phyloP scores from a whole-genome alignment of 2,113 vertebrate genomes.

The Notothenia coriiceps region DNA sequence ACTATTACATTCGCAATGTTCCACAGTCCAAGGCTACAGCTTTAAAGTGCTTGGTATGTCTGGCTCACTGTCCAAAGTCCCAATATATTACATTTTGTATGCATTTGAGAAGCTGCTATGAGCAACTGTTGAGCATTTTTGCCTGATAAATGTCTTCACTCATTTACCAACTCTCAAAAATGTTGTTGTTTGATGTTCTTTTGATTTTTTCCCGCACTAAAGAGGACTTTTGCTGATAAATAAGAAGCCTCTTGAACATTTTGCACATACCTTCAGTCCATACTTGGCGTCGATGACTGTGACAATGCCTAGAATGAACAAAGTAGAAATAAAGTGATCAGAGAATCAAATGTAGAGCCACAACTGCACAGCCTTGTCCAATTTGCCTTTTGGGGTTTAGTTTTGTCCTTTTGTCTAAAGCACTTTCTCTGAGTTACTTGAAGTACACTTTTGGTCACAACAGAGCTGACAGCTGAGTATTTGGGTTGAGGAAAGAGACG shows the following conservation, averaged over 20 bases:
- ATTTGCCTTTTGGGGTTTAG: conserved; percentile 55
- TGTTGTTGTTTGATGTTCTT: neutral
- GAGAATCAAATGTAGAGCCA: neutral
- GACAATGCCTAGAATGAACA: conserved; percentile 87
- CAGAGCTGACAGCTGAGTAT: conserved; percentile 67
- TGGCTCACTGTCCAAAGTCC: neutral
- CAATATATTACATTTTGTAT: neutral
- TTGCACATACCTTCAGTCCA: conserved; percentile 88
- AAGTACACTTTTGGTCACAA: conserved; percentile 57
- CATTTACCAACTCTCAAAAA: neutral
- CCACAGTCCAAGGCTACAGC: neutral
- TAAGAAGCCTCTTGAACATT: neutral
- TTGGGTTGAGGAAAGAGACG: conserved; percentile 10
- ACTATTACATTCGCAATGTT: neutral
- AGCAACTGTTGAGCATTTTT: neutral
- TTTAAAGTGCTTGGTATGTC: neutral
- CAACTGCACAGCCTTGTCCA: neutral
- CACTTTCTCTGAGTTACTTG: conserved; percentile 47
- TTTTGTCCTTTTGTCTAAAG: conserved; percentile 23
- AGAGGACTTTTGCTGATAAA: neutral
- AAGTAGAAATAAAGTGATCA: neutral
- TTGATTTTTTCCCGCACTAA: neutral
- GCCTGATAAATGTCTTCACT: neutral
- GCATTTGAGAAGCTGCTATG: neutral
- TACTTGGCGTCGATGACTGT: conserved; percentile 96